Evolutionary conservation across 2,888 invertebrate species (phyloP).

Genomic region (Barypeithes pellucidus): DNA sequence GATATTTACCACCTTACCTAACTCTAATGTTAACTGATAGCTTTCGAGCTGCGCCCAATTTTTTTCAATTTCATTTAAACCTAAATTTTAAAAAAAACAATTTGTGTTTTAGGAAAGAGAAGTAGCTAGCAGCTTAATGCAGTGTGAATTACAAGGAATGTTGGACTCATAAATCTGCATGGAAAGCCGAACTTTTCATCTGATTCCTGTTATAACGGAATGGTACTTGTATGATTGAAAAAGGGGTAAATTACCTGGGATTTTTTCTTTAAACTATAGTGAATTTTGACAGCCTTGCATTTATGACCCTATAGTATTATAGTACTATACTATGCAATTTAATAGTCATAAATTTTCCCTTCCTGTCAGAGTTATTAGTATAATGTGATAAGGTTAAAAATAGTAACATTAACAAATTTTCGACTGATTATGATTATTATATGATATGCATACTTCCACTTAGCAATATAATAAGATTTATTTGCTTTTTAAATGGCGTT

Average conservation of each 20-base stretch:
- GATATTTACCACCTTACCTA: too few species aligned
- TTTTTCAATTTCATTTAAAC: too few species aligned
- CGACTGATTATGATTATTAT: constrained; percentile 13
- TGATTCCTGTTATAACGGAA: too few species aligned
- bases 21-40: too few species aligned
- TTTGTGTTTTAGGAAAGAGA: too few species aligned
- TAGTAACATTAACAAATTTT: constrained; percentile 16
- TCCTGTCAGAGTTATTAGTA: constrained; percentile 4
- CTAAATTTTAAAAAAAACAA: too few species aligned
- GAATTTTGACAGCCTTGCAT: not conserved
- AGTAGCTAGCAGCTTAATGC: too few species aligned
- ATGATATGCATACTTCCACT: constrained; percentile 17
- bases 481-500: constrained; percentile 24
- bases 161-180: too few species aligned
- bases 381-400: constrained; percentile 19
- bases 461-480: not conserved
- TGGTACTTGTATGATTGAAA: too few species aligned
- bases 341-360: constrained; percentile 5
- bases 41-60: too few species aligned
- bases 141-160: too few species aligned
- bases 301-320: not conserved
- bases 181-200: too few species aligned
- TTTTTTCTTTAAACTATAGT: constrained; percentile 15
- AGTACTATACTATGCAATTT: constrained; percentile 13
- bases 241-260: not conserved